These are phyloP conservation scores for Cerceris ruficornis DNA, from an alignment of 2,888 invertebrate genomes.

Conservation along the genomic window DNA sequence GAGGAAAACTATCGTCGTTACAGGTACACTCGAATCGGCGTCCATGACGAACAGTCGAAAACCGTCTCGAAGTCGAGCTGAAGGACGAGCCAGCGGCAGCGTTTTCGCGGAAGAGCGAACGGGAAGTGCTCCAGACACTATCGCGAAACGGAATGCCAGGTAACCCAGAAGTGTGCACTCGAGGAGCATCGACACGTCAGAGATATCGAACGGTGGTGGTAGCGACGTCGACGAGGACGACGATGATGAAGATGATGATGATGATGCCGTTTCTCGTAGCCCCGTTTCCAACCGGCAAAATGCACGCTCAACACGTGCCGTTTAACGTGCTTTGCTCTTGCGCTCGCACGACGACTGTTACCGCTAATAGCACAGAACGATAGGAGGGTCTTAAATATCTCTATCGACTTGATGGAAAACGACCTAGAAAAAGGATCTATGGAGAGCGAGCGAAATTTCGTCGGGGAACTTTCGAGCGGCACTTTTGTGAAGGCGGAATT, in stretches of 20 bases:
- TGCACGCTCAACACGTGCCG: slow-evolving; percentile 29
- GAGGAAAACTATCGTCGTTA: slow-evolving; percentile 35
- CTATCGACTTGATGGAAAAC: slow-evolving; percentile 8
- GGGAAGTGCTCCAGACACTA: slow-evolving; percentile 62
- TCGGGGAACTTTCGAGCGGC: background rate
- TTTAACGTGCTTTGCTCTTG: slow-evolving; percentile 27
- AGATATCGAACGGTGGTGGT: slow-evolving; percentile 50
- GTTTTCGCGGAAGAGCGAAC: slow-evolving; percentile 35
- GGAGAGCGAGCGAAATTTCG: background rate
- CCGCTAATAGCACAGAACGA: background rate
- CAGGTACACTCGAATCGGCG: slow-evolving; percentile 33
- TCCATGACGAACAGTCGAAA: slow-evolving; percentile 37
- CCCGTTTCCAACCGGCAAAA: slow-evolving; percentile 57
- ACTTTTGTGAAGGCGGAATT: background rate
- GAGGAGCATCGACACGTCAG: slow-evolving; percentile 50
- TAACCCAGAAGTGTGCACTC: slow-evolving; percentile 53
- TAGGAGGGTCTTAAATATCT: background rate
- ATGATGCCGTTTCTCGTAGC: slow-evolving; percentile 62
- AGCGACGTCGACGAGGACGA: slow-evolving; percentile 27
- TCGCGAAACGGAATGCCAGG: slow-evolving; percentile 65
- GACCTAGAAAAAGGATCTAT: slow-evolving; percentile 18
- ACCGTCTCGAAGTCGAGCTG: slow-evolving; percentile 4
- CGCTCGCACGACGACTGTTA: slow-evolving; percentile 18
- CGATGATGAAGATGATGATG: slow-evolving; percentile 47
- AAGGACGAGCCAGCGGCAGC: background rate